Conservation (phyloP, 1,140 invertebrate species). For the Pemphigus obesinymphae region DNA sequence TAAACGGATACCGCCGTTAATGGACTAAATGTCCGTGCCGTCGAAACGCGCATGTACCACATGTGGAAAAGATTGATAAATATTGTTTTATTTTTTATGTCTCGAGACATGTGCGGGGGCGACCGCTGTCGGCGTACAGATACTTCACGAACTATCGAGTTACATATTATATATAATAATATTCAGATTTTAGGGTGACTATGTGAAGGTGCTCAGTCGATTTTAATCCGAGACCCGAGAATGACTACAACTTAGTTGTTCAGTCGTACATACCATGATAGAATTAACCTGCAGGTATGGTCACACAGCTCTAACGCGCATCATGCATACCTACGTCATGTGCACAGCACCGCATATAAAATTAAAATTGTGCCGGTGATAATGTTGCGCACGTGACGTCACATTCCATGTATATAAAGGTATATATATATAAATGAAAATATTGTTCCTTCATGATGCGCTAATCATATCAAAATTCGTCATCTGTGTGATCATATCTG, state of each 20-base stretch:
- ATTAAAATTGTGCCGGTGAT: no score
- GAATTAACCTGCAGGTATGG: no score
- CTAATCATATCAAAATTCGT: no score
- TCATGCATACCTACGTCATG: no score
- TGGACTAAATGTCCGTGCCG: neutral
- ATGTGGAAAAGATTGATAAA: constrained; percentile 25
- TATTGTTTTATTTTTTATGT: neutral
- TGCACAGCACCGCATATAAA: no score
- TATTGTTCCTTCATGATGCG: no score
- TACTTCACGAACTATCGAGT: neutral
- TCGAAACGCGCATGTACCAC: neutral
- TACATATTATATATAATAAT: neutral
- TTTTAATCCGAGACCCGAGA: neutral
- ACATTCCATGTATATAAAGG: no score
- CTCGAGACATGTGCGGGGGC: constrained; percentile 5
- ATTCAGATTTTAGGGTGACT: neutral
- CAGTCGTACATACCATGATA: no score
- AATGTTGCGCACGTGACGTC: no score
- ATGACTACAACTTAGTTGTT: neutral
- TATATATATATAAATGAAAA: no score
- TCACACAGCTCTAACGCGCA: no score
- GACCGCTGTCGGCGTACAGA: neutral
- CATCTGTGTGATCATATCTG: no score
- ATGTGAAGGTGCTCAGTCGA: neutral
- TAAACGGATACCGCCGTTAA: neutral